These are phyloP conservation scores for Physella acuta DNA, from an alignment of 1,140 invertebrate genomes.

Conservation along the genomic window DNA sequence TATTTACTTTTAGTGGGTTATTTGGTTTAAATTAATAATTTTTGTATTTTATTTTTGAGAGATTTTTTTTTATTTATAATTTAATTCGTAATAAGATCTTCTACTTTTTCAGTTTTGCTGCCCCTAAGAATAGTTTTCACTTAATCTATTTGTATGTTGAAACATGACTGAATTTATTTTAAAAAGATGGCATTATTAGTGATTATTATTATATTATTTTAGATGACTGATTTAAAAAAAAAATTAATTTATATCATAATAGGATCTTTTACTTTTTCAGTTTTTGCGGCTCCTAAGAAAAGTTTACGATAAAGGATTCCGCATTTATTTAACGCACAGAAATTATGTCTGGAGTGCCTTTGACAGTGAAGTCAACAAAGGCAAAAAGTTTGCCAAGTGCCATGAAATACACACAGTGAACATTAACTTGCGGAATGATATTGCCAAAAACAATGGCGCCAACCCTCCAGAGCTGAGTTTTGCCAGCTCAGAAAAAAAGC, in stretches of 20 bases:
- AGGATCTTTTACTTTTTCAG: background rate
- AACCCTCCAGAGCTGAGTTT: background rate
- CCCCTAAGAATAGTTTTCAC: no score
- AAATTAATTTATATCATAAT: background rate
- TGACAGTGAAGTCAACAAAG: slow-evolving; percentile 1
- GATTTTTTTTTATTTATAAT: no score
- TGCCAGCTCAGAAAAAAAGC: background rate
- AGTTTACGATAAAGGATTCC: slow-evolving; percentile 18
- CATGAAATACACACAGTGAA: slow-evolving; percentile 19
- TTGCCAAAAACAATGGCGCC: no score
- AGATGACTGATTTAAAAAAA: background rate
- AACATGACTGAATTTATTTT: no score
- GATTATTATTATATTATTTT: no score
- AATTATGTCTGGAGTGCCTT: slow-evolving; percentile 15
- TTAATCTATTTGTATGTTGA: no score
- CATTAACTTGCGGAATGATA: background rate
- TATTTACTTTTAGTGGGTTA: background rate
- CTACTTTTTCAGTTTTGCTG: no score
- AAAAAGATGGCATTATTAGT: no score
- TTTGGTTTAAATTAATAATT: background rate
- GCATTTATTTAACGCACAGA: slow-evolving; percentile 20
- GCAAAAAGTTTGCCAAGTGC: slow-evolving; percentile 5
- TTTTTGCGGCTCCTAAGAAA: slow-evolving; percentile 12
- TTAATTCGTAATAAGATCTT: no score
- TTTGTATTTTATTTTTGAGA: background rate